A percentile compares a stretch with the other conserved stretches of the same genome.
Evolutionary conservation across 2,113 vertebrate species (phyloP).

Genomic region (Podilymbus podiceps): DNA sequence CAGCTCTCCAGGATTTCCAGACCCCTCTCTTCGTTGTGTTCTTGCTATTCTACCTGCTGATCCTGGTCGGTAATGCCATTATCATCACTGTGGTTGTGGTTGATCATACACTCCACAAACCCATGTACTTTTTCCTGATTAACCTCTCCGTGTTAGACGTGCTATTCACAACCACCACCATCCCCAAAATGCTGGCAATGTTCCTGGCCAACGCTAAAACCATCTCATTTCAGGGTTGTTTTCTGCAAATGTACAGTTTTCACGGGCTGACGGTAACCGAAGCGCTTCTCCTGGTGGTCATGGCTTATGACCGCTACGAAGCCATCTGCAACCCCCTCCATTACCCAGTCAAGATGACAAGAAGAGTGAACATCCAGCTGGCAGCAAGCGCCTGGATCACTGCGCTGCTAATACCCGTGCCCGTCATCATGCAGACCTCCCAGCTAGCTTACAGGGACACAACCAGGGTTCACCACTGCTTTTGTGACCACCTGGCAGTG

Average conservation of each 20-base stretch:
- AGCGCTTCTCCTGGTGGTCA: slow-evolving; percentile 39
- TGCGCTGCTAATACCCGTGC: background rate
- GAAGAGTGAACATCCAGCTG: background rate
- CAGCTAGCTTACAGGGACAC: background rate
- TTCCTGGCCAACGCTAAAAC: background rate
- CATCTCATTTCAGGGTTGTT: slow-evolving; percentile 12
- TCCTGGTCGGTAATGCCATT: background rate
- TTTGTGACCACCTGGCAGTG: slow-evolving; percentile 30
- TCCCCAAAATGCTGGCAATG: slow-evolving; percentile 31
- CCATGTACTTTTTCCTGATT: slow-evolving; percentile 53
- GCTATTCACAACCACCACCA: background rate
- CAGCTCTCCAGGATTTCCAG: slow-evolving; percentile 4
- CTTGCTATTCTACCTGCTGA: slow-evolving; percentile 13
- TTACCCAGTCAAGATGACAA: background rate
- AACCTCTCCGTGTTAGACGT: slow-evolving; percentile 42
- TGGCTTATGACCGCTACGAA: slow-evolving; percentile 11
- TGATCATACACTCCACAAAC: slow-evolving; percentile 18
- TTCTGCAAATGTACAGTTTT: slow-evolving; percentile 52
- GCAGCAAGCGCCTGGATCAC: background rate
- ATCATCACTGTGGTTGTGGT: slow-evolving; percentile 14
- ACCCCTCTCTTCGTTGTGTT: background rate
- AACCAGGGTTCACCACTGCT: background rate
- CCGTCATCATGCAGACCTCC: background rate
- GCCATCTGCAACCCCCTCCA: slow-evolving; percentile 17
- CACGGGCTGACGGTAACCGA: background rate